These are phyloP conservation scores for Melanotaenia duboulayi DNA, from an alignment of 2,113 vertebrate genomes.

Conservation along the genomic window DNA sequence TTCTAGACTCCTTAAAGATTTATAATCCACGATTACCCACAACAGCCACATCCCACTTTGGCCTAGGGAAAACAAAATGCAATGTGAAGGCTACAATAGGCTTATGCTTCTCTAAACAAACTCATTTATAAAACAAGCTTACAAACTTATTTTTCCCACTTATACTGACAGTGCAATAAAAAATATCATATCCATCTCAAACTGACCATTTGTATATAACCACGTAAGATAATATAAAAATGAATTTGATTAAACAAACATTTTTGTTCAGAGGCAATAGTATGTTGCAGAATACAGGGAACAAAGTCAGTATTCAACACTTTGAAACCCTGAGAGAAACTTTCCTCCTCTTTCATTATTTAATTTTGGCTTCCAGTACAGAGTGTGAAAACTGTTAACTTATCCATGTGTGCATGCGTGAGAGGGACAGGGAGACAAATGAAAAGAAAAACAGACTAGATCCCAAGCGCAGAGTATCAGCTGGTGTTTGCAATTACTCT, in stretches of 20 bases:
- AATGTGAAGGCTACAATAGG: background rate
- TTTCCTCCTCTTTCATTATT: background rate
- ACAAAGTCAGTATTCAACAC: background rate
- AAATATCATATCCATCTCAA: background rate
- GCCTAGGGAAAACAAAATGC: conserved; percentile 5
- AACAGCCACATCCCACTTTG: conserved; percentile 27
- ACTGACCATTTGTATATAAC: background rate
- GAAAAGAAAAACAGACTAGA: conserved; percentile 8
- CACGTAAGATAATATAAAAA: background rate
- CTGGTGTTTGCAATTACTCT: conserved; percentile 66
- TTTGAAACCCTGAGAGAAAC: background rate
- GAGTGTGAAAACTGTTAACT: background rate
- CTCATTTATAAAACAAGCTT: conserved; percentile 1
- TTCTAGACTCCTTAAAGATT: conserved; percentile 48
- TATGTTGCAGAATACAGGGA: background rate
- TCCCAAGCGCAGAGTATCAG: conserved; percentile 55
- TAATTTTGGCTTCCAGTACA: background rate
- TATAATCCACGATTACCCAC: conserved; percentile 32
- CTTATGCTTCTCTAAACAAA: conserved; percentile 1
- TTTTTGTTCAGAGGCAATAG: background rate
- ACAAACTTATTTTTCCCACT: background rate
- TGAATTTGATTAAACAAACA: background rate
- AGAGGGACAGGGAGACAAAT: background rate
- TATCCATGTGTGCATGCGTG: background rate
- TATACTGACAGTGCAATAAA: background rate